phyloP scores from a whole-genome alignment of 2,113 vertebrate genomes.

The Nerophis lumbriciformis region DNA sequence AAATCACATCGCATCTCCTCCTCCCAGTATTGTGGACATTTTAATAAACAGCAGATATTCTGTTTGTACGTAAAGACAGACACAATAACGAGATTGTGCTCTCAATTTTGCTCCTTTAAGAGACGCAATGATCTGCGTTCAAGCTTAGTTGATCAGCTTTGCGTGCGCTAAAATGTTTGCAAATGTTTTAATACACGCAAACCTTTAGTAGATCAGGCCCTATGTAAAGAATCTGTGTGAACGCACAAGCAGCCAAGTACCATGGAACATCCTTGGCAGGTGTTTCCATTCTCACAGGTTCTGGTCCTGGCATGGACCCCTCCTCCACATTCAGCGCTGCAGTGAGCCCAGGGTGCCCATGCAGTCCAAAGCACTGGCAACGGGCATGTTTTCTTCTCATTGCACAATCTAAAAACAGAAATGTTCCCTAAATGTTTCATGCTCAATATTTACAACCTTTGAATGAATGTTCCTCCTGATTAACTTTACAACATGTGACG shows the following conservation, averaged over 20 bases:
- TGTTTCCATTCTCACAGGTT: constrained; percentile 84
- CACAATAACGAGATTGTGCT: no score
- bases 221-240: background rate
- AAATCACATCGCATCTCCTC: no score
- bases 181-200: no score
- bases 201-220: no score
- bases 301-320: constrained; percentile 87
- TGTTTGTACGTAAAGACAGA: no score
- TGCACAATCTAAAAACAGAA: constrained; percentile 81
- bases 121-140: no score
- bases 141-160: no score
- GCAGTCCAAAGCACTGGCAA: constrained; percentile 82
- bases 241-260: constrained; percentile 57
- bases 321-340: constrained; percentile 87
- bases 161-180: no score
- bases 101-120: no score
- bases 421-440: background rate
- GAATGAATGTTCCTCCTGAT: no score
- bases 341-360: constrained; percentile 90
- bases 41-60: no score
- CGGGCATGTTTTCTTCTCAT: constrained; percentile 85
- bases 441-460: background rate
- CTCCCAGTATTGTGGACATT: no score
- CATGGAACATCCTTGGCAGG: constrained; percentile 82
- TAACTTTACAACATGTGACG: background rate